phyloP scores from a whole-genome alignment of 2,113 vertebrate genomes.

The Petrocephalus zakoni region DNA sequence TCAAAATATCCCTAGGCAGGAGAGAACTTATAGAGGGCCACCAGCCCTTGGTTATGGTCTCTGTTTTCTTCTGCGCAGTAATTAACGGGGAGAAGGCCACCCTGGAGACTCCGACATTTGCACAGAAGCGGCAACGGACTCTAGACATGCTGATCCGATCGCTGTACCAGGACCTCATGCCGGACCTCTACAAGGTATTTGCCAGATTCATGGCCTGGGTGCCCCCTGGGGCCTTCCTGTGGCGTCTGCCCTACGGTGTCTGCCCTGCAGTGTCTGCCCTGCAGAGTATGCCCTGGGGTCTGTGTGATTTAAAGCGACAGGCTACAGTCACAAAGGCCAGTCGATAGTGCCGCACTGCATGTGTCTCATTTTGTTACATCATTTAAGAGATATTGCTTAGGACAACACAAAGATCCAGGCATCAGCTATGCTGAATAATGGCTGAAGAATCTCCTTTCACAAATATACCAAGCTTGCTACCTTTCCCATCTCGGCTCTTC shows the following conservation, averaged over 20 bases:
- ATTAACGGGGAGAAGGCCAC: constrained; percentile 99
- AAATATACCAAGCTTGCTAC: not conserved
- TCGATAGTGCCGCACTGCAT: not conserved
- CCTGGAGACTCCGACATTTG: constrained; percentile 94
- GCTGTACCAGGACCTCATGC: constrained; percentile 90
- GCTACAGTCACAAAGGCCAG: not conserved
- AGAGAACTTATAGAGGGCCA: not conserved
- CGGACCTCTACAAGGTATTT: constrained; percentile 89
- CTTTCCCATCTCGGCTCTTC: constrained; percentile 21
- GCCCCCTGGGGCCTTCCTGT: not conserved
- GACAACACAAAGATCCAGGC: not conserved
- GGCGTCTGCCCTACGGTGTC: not conserved
- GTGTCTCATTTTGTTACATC: not conserved
- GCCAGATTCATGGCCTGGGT: not conserved
- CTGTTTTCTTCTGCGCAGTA: constrained; percentile 59
- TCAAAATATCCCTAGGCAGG: not conserved
- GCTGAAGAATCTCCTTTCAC: constrained; percentile 32
- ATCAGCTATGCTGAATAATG: constrained; percentile 9
- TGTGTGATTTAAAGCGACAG: not conserved
- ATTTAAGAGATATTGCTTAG: not conserved
- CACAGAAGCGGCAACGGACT: constrained; percentile 94
- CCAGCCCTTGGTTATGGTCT: not conserved
- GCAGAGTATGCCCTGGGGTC: too few species aligned
- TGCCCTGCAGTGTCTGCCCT: not conserved
- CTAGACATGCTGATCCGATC: constrained; percentile 97